Base-by-base conservation (phyloP, 2,888 invertebrate species). In the Silvanus unidentatus region DNA sequence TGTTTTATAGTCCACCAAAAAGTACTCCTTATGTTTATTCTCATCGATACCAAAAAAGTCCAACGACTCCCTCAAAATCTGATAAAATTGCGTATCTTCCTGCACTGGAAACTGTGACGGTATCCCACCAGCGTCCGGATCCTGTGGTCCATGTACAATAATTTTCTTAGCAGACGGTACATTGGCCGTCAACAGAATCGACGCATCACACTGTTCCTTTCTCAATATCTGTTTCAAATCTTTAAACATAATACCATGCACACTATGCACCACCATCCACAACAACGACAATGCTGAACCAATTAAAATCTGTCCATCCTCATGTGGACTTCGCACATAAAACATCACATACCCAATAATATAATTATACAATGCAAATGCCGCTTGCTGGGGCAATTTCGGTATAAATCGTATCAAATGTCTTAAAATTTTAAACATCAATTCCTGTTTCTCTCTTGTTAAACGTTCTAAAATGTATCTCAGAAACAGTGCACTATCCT, bases 281-380 rank as follows among this genome's bases (percentile, higher is more conserved):
- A 98, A 74, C 43, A 99, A 83, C 0, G 96, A 94, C 1, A 99
- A 75, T 0, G 98, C 98, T 12, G 94, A 88, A 5, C 95, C 94
- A 49, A 98, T 93, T 37, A 95, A 81, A 57, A 93, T 88, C 63
- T 96, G 95, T 0, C 95, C 94, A 38, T 92, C 90, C 64, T 98
- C 97, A 63, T 95, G 92, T 0, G 98, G 95, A 9, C 94, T 88
- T 43, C 99, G 77, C 1, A 98, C 97, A 64, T 98, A 98, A 74
- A 97, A 99, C 98, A 99, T 99, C 2, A 99, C 92, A 65, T 96
- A 99, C 1, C 99, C 99, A 57, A 99, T 98, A 59, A 99, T 88
- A 63, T 99, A 98, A 75, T 99, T 99, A 71, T 98, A 97, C 1
- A 99, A 73, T 1, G 95, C 93, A 72, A 97, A 98, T 0, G 99